These are phyloP conservation scores for Andrena bucephala DNA, from an alignment of 2,888 invertebrate genomes.

Conservation along the genomic window DNA sequence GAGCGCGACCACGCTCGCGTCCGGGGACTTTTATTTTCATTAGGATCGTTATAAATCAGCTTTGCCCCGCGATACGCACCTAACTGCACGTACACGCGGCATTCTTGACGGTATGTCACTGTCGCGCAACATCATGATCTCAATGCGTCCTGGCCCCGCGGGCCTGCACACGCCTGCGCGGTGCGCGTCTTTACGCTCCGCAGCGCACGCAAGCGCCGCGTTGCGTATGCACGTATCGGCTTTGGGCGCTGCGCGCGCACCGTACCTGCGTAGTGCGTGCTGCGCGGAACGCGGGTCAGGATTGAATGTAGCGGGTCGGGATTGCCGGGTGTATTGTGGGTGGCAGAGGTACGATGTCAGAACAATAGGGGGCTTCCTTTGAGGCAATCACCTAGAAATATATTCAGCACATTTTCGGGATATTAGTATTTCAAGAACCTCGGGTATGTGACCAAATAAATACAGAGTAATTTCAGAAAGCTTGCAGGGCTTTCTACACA, in stretches of 20 bases:
- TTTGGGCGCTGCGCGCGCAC: neutral
- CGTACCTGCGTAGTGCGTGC: neutral
- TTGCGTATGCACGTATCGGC: conserved; percentile 25
- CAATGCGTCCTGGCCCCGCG: conserved; percentile 70
- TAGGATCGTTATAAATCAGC: conserved; percentile 81
- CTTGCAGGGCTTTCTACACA: too few relatives aligned
- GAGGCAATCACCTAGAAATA: too few relatives aligned
- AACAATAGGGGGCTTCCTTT: neutral
- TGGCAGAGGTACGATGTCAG: neutral
- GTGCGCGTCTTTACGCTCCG: conserved; percentile 20
- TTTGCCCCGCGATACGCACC: conserved; percentile 69
- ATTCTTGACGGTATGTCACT: conserved; percentile 80
- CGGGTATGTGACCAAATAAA: too few relatives aligned
- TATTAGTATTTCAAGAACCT: too few relatives aligned
- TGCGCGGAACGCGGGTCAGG: neutral
- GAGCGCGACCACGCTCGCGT: conserved; percentile 33
- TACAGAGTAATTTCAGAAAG: too few relatives aligned
- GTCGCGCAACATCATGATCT: conserved; percentile 79
- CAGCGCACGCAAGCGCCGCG: conserved; percentile 19
- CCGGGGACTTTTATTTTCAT: conserved; percentile 76
- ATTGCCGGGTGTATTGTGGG: too few relatives aligned
- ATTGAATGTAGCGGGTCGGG: too few relatives aligned
- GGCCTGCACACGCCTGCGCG: conserved; percentile 17
- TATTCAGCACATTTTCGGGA: too few relatives aligned
- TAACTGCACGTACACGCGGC: conserved; percentile 64